Conservation (phyloP, 37 sponge, comb jelly and placozoan species). For the Lycopodina hypogea region DNA sequence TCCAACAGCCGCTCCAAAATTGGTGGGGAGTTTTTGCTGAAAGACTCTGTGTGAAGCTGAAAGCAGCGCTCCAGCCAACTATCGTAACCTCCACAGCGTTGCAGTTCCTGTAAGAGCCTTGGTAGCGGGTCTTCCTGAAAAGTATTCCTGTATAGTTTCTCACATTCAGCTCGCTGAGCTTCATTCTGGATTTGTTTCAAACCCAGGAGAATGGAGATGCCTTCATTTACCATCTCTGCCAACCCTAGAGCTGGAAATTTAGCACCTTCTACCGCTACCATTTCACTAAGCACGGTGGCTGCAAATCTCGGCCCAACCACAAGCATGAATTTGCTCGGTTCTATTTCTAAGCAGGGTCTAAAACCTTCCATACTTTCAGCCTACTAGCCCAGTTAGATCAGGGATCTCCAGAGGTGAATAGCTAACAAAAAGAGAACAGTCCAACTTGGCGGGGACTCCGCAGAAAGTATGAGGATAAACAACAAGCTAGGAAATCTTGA, state of each 20-base stretch:
- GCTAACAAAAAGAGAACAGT: too few relatives aligned
- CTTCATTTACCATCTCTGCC: slow-evolving; percentile 21
- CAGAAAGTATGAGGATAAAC: too few relatives aligned
- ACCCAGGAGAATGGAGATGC: slow-evolving; percentile 12
- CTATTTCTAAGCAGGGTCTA: slow-evolving; percentile 33
- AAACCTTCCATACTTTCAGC: not conserved
- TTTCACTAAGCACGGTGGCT: slow-evolving; percentile 2
- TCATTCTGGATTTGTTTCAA: slow-evolving; percentile 2
- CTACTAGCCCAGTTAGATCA: not conserved
- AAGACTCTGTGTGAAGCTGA: not conserved
- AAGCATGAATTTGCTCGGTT: slow-evolving; percentile 30
- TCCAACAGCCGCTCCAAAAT: slow-evolving; percentile 19
- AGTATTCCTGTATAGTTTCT: slow-evolving; percentile 26
- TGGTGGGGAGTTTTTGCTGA: not conserved
- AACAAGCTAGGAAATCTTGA: too few relatives aligned
- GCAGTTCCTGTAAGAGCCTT: slow-evolving; percentile 8
- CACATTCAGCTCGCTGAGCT: slow-evolving; percentile 21
- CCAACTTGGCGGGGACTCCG: too few relatives aligned
- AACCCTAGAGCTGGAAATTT: slow-evolving; percentile 5
- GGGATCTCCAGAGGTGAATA: too few relatives aligned
- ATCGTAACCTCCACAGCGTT: slow-evolving; percentile 7
- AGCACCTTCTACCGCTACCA: not conserved
- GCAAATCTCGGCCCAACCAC: slow-evolving; percentile 52
- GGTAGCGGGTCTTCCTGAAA: slow-evolving; percentile 37
- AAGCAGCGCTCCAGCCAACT: slow-evolving; percentile 22